Base-by-base conservation (phyloP, 1,140 invertebrate genomes). In the Diachasmimorpha longicaudata region DNA sequence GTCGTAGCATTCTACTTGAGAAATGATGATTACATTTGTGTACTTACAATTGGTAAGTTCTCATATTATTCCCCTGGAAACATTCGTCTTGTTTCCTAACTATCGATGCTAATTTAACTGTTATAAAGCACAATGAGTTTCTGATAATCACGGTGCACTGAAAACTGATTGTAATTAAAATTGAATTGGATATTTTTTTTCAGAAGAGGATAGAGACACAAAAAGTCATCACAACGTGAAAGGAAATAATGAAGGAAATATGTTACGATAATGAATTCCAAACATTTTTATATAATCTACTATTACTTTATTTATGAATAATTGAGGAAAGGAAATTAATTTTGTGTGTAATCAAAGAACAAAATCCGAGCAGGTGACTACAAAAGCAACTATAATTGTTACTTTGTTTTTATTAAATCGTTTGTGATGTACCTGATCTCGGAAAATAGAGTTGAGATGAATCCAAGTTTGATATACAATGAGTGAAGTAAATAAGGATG, bases 1-100 rank as follows among this genome's bases (percentile, higher is more conserved):
- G 63, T 86, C 86, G 77, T 88, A 88, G 84, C 79, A 80, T 76
- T 36, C 31, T 14, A 16, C 31, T 9, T 1, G 46, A 72, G 8
- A 52, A 25, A 73, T 52, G 14, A 76, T 63, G 58, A 25, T 13
- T 68, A 14, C 13, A 23, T 63, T 63, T 63, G 58, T 67, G 6
- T 75, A 75, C 21, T 73, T 75, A 77, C 58, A 25, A 21, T 36
- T n/a, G 21, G 25, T 42, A 42, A 42, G 73, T 31, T 31, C 31
- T 31, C 31, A 6, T 6, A 31, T 31, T 31, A 31, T 31, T 31
- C 31, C 6, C 31, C 6, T 31, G 31, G 31, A 31, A 31, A 3
- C 31, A 31, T 2, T 31, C 31, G 31, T 31, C 2, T 31, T 31
- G 31, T 31, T 3, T 31, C 2, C 2, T 3, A 31, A 31, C 2